Base-by-base conservation (phyloP, 2,888 invertebrate species). In the Physocephala rufipes region DNA sequence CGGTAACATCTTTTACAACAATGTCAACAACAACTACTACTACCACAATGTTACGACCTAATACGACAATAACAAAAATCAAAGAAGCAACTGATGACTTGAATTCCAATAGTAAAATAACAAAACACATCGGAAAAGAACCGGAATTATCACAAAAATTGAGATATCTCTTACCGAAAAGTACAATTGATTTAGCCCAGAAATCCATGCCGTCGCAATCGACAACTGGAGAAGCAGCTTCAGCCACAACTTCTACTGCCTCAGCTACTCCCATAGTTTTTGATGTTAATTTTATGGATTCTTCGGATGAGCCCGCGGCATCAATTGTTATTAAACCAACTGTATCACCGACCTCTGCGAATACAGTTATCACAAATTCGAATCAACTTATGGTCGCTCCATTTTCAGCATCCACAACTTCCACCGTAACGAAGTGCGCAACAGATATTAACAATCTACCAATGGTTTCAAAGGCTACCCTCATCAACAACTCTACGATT, bases 281-380 rank as follows among this genome's bases (percentile, higher is more conserved):
- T 53, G 74, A 75, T 68, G 73, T 76, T 24, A 75, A 74, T 71
- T 72, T 78, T 59, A 74, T 76, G 26, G 77, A 76, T 67, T 71
- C 67, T 43, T 70, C 71, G 16, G 76, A 77, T 71, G 78, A 78
- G 43, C 78, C 78, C 4, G 73, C 74, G 3, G 76, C 76, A 7
- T 77, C 78, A 2, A 76, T 78, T 70, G 73, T 78, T n/a, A 75
- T 78, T 19, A 78, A 77, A 64, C 76, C 76, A 24, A 24, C 62
- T 15, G n/a, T 36, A 12, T 16, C 24, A 16, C 1, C 53, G 12
- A 51, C 36, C 21, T 19, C 45, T 15, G 24, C 45, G 24, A 58
- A 21, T 28, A 24, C 26, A 9, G 16, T 15, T 28, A 1, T 28
- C 26, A 16, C 28, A 15, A 58, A 24, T 28, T 15, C 58, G 1